Percentiles rank a stretch among this genome's conserved stretches.
phyloP scores from a whole-genome alignment of 2,797 vertebrate genomes.

The Pteronotus mesoamericanus region DNA sequence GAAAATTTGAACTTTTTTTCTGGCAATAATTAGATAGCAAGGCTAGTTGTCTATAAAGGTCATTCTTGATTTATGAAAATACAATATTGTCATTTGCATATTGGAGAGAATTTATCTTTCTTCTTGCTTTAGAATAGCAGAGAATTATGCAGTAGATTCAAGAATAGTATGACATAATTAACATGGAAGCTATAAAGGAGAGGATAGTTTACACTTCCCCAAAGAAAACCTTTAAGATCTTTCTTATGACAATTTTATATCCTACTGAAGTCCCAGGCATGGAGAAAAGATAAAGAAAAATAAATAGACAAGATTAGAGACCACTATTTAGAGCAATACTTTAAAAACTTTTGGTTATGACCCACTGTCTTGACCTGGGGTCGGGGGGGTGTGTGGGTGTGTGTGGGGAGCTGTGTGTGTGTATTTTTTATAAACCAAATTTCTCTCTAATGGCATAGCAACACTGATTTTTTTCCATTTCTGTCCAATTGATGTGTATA shows the following conservation, averaged over 20 bases:
- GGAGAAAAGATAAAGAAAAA: not conserved
- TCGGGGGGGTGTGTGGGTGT: too few relatives aligned
- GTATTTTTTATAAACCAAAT: not conserved
- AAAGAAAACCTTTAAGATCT: not conserved
- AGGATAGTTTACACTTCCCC: not conserved
- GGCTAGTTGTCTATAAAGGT: constrained; percentile 55
- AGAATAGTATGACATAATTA: not conserved
- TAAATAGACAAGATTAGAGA: not conserved
- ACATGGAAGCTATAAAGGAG: not conserved
- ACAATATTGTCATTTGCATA: constrained; percentile 38
- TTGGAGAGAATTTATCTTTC: constrained; percentile 9
- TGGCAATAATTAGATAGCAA: constrained; percentile 45
- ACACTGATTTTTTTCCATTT: not conserved
- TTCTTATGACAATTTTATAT: not conserved
- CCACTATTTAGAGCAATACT: not conserved
- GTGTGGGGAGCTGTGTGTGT: too few relatives aligned
- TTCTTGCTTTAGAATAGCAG: not conserved
- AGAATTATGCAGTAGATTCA: not conserved
- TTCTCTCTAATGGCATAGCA: not conserved
- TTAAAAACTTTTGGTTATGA: not conserved
- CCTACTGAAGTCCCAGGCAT: not conserved
- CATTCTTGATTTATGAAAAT: constrained; percentile 55
- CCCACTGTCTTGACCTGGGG: not conserved
- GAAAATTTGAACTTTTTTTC: not conserved
- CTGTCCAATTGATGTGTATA: not conserved